Conservation (phyloP, 2,113 vertebrate species). For the Xiphorhynchus elegans region DNA sequence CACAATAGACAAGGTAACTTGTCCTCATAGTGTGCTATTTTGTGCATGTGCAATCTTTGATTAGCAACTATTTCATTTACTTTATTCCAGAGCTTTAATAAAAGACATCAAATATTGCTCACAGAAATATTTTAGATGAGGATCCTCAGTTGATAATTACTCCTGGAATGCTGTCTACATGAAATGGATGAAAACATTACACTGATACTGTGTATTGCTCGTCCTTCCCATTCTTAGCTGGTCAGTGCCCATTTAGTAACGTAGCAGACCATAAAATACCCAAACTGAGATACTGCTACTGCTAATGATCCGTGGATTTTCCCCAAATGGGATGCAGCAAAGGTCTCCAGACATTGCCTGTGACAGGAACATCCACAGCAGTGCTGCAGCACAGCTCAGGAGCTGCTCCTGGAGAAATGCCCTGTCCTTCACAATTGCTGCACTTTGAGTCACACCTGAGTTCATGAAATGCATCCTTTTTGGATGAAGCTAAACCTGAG, state of each 20-base stretch:
- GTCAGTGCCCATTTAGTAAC: neutral
- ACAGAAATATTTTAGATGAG: neutral
- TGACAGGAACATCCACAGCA: neutral
- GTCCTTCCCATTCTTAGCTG: neutral
- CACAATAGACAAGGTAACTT: neutral
- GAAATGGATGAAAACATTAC: neutral
- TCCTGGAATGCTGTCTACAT: neutral
- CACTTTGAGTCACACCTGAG: neutral
- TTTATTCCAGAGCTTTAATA: neutral
- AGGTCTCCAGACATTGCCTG: neutral
- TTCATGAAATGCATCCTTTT: neutral
- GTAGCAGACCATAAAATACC: neutral
- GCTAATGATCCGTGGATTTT: neutral
- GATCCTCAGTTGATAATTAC: neutral
- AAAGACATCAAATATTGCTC: neutral
- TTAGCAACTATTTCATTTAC: neutral
- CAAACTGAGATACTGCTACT: neutral
- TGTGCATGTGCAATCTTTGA: neutral
- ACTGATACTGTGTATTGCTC: neutral
- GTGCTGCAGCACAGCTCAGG: neutral
- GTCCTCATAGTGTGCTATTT: neutral
- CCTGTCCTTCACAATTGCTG: neutral
- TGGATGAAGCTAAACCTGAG: neutral
- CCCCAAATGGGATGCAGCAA: neutral
- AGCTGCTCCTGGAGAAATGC: neutral